Conservation (phyloP, 2,888 invertebrate species). For the Lepetodrilus schrolli region DNA sequence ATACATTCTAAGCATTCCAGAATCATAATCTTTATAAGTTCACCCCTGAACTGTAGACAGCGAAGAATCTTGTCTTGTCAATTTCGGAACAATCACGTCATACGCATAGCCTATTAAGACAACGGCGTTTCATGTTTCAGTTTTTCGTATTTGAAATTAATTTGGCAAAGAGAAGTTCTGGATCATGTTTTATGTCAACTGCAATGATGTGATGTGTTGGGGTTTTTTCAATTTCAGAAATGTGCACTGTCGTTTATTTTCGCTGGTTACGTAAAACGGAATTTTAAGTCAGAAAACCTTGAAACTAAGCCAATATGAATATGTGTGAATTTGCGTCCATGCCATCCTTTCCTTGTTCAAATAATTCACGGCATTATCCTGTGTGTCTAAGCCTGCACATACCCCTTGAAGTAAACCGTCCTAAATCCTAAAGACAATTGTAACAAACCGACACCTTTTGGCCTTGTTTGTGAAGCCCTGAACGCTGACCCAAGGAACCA, state of each 20-base stretch:
- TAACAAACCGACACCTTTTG: conserved; percentile 16
- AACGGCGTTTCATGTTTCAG: not conserved
- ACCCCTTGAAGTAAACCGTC: conserved; percentile 20
- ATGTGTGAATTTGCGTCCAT: not conserved
- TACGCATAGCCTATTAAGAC: not conserved
- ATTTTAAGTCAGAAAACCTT: conserved; percentile 13
- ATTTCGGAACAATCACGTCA: not conserved
- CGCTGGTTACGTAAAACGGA: conserved; percentile 1
- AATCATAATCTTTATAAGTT: not conserved
- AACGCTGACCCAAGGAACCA: not conserved
- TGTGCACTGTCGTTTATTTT: too few relatives aligned
- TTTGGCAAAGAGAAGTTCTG: too few relatives aligned
- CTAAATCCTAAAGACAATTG: conserved; percentile 12
- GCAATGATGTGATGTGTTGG: too few relatives aligned
- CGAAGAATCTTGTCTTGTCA: not conserved
- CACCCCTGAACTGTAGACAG: not conserved
- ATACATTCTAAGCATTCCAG: not conserved
- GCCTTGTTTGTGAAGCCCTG: not conserved
- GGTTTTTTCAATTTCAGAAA: too few relatives aligned
- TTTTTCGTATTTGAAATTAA: not conserved
- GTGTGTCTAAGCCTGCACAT: not conserved
- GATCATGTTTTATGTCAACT: not conserved
- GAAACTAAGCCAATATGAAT: conserved; percentile 10
- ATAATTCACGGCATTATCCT: not conserved
- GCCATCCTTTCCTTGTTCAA: not conserved